phyloP scores from a whole-genome alignment of 2,888 invertebrate species.

The Sympetrum striolatum region DNA sequence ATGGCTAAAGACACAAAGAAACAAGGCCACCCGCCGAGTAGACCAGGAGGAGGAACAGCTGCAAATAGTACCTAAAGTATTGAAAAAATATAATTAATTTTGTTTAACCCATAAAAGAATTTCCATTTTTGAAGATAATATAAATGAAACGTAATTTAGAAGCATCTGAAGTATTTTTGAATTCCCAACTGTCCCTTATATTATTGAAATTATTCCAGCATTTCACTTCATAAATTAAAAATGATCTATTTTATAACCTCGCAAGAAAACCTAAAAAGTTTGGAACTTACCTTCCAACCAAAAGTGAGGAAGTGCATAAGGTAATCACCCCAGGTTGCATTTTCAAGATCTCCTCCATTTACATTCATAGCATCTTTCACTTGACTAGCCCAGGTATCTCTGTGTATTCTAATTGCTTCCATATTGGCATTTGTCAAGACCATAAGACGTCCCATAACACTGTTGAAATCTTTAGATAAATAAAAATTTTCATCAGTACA shows the following conservation, averaged over 20 bases:
- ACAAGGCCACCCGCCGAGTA: conserved; percentile 66
- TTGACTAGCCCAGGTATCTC: conserved; percentile 62
- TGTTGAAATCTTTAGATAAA: conserved; percentile 61
- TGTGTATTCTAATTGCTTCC: conserved; percentile 62
- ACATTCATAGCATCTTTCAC: conserved; percentile 65
- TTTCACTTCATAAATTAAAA: not conserved
- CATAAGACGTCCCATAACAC: conserved; percentile 63
- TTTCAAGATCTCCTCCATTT: conserved; percentile 66
- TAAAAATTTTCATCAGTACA: not conserved
- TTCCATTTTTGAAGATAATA: not conserved
- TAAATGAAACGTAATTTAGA: not conserved
- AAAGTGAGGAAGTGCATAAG: conserved; percentile 66
- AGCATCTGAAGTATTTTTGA: not conserved
- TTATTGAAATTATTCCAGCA: not conserved
- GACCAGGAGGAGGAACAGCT: conserved; percentile 62
- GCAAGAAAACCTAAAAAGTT: not conserved
- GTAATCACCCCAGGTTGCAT: conserved; percentile 64
- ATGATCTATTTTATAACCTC: not conserved
- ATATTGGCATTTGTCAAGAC: conserved; percentile 64
- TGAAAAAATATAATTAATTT: not conserved
- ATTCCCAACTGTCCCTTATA: too few species aligned
- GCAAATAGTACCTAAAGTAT: conserved; percentile 52
- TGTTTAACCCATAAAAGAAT: not conserved
- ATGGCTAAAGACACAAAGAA: conserved; percentile 63
- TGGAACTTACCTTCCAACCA: conserved; percentile 60